Percentiles rank a stretch among this genome's conserved stretches.
Evolutionary conservation across 2,113 vertebrate species (phyloP).

Genomic region (Chaetorhynchus papuensis): DNA sequence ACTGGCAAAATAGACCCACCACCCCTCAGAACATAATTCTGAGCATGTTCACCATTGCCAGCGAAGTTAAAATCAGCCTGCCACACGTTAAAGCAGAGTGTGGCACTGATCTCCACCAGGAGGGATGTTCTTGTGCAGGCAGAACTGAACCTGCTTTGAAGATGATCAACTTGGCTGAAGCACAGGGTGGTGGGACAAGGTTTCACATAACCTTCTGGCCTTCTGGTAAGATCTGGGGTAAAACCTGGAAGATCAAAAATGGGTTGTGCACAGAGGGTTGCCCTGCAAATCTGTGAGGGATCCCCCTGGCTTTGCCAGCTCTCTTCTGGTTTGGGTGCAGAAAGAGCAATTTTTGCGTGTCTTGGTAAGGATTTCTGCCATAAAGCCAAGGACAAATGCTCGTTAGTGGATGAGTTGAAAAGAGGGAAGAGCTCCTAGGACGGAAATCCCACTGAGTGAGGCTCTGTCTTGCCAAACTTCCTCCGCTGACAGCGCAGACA

Average conservation of each 20-base stretch:
- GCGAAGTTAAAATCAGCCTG: not conserved
- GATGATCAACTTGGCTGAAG: not conserved
- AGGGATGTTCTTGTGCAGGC: not conserved
- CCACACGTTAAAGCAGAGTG: not conserved
- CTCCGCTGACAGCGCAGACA: not conserved
- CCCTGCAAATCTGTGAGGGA: rapidly evolving
- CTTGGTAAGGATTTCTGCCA: not conserved
- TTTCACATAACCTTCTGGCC: not conserved
- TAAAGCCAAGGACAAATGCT: not conserved
- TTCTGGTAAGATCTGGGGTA: not conserved
- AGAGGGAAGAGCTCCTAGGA: not conserved
- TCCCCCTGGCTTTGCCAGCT: not conserved
- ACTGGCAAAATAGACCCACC: not conserved
- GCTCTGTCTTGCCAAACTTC: not conserved
- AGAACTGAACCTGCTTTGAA: not conserved
- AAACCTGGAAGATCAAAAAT: not conserved
- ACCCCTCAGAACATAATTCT: not conserved
- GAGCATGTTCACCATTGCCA: not conserved
- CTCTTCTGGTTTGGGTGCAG: not conserved
- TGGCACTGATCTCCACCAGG: not conserved
- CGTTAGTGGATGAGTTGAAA: not conserved
- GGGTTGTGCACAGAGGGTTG: not conserved
- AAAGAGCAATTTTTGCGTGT: not conserved
- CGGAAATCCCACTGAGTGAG: not conserved
- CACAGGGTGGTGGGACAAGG: not conserved